phyloP scores from a whole-genome alignment of 2,797 vertebrate species.

The Chloroceryle amazona region DNA sequence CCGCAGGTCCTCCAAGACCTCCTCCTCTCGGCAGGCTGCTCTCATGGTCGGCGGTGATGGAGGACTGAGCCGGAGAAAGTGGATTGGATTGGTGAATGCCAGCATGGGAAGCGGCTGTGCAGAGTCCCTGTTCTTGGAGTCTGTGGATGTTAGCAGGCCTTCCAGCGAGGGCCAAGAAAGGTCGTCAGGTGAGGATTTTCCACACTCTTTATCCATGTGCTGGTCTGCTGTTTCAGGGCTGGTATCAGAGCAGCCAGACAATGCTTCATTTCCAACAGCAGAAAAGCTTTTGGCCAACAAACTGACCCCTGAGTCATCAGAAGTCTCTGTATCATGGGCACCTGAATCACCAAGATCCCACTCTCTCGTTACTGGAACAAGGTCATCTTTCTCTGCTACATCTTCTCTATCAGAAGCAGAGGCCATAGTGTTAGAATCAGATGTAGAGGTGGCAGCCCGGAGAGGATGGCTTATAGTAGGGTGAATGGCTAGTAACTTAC shows the following conservation, averaged over 20 bases:
- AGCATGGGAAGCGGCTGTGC: constrained; percentile 23
- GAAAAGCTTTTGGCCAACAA: constrained; percentile 40
- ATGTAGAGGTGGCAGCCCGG: background rate
- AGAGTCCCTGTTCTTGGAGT: background rate
- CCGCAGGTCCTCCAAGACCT: background rate
- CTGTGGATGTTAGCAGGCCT: background rate
- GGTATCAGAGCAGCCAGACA: background rate
- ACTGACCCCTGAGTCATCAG: constrained; percentile 47
- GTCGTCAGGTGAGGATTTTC: constrained; percentile 36
- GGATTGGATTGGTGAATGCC: constrained; percentile 76
- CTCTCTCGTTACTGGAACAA: background rate
- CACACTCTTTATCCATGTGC: background rate
- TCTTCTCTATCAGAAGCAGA: background rate
- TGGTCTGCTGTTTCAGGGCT: background rate
- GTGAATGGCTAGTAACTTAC: background rate
- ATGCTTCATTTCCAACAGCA: background rate
- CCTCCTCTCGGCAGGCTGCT: background rate
- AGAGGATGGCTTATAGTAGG: background rate
- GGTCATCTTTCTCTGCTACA: constrained; percentile 12
- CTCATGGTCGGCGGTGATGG: constrained; percentile 52
- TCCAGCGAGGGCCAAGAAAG: constrained; percentile 58
- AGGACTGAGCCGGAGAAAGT: constrained; percentile 59
- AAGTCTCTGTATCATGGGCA: constrained; percentile 3
- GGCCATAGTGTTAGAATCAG: background rate
- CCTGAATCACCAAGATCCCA: background rate